Evolutionary conservation across 2,888 invertebrate species (phyloP), one percentile per base, ranked within the genome.

Genomic region (Melinaea menophilus): DNA sequence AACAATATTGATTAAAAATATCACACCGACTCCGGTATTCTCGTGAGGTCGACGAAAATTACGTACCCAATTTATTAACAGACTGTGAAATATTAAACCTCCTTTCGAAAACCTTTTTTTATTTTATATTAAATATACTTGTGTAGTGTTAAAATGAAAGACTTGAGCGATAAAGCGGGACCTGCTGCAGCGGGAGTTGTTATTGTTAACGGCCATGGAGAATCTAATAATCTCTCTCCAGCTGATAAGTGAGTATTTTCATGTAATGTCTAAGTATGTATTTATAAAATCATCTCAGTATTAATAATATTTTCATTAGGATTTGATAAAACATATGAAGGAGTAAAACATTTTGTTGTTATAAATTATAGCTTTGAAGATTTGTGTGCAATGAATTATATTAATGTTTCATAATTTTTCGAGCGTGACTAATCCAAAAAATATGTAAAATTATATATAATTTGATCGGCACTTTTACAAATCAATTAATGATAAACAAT

Each of bases 151-250:
- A 55, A 60, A 79, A 88, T 88, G 89, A 79, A 82, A 71, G 78
- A 81, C 70, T 75, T 77, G 69, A 79, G 80, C 73, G 83, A 84
- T 75, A 77, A 75, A 60, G 67, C 56, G 55, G 79, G 80, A 61
- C 65, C 56, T 57, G 65, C 70, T 55, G 70, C 67, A 4, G 33
- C 55, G 9, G 55, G 37, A 35, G 34, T 55, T 11, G 12, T 56
- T 4, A 47, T 41, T n/a, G n/a, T 34, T 22, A 51, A 48, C 33
- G 61, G 56, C 1, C 37, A 12, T 31, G 51, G 47, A 3, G 55
- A 34, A 54, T 46, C 4, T 46, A 35, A 60, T 9, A 41, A 41
- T 41, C 9, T 9, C 7, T 11, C 41, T 41, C 41, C 41, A 7
- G 41, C 41, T 41, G 41, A 41, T 41, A 41, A 41, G 41, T 41